These are phyloP conservation scores for Myanophis thanlyinensis DNA, from an alignment of 2,113 vertebrate genomes.

Conservation along the genomic window DNA sequence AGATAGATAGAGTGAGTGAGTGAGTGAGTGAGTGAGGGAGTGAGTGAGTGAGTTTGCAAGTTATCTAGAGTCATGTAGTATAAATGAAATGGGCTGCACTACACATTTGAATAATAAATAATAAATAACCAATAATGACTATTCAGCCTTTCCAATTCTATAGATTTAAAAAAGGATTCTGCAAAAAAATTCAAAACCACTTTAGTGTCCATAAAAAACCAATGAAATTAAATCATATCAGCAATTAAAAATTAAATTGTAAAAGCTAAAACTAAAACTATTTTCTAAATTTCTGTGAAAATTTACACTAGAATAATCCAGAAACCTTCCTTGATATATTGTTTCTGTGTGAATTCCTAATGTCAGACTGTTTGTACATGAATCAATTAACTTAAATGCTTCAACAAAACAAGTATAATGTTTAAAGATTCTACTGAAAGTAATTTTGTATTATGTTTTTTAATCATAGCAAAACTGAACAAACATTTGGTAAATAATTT, in stretches of 20 bases:
- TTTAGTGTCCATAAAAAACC: background rate
- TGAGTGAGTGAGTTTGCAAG: background rate
- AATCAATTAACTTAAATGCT: background rate
- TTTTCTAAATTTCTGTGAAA: background rate
- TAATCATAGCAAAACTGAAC: background rate
- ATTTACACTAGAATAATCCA: background rate
- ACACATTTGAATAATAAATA: background rate
- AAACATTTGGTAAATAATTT: constrained; percentile 1
- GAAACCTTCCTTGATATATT: background rate
- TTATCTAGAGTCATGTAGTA: too few relatives aligned
- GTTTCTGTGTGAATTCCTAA: background rate
- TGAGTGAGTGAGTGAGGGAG: too few relatives aligned
- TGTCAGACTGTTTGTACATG: background rate
- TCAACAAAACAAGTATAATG: background rate
- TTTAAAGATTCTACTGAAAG: constrained; percentile 5
- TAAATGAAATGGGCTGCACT: too few relatives aligned
- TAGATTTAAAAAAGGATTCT: background rate
- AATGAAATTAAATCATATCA: background rate
- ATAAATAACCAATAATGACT: background rate
- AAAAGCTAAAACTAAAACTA: background rate
- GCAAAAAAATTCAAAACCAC: background rate
- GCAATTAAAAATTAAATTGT: background rate
- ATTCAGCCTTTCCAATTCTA: background rate
- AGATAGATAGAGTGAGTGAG: too few relatives aligned
- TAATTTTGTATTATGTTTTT: background rate